Evolutionary conservation across 2,113 vertebrate genomes (phyloP).

Genomic region (Notothenia rossii): DNA sequence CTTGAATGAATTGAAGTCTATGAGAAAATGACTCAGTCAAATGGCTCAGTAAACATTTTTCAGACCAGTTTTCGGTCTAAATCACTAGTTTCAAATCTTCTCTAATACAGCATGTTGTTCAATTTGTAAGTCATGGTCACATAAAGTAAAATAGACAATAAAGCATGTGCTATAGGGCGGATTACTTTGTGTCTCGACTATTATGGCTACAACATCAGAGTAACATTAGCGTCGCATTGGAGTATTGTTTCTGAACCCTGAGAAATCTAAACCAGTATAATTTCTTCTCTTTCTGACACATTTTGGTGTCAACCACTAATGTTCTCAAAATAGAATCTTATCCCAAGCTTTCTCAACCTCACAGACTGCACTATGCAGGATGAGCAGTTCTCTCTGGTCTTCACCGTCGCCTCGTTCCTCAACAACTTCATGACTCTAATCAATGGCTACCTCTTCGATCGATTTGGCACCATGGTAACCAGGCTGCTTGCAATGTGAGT

Average conservation of each 20-base stretch:
- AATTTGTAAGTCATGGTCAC: too few relatives aligned
- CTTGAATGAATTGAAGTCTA: too few relatives aligned
- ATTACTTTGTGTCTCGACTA: too few relatives aligned
- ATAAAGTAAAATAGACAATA: too few relatives aligned
- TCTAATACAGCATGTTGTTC: too few relatives aligned
- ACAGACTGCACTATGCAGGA: slow-evolving; percentile 87
- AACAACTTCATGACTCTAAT: slow-evolving; percentile 90
- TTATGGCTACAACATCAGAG: background rate
- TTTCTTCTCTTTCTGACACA: background rate
- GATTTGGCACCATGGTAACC: slow-evolving; percentile 86
- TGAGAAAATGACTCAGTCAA: too few relatives aligned
- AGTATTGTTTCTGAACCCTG: too few relatives aligned
- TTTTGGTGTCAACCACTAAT: background rate
- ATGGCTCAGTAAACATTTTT: too few relatives aligned
- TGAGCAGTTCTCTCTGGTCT: slow-evolving; percentile 88
- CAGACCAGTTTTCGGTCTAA: too few relatives aligned
- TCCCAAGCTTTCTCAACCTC: background rate
- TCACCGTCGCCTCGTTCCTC: slow-evolving; percentile 91
- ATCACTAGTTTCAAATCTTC: too few relatives aligned
- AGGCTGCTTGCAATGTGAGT: slow-evolving; percentile 86
- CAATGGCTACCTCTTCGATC: slow-evolving; percentile 88
- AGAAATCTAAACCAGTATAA: background rate
- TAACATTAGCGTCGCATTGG: background rate
- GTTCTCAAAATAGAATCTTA: background rate
- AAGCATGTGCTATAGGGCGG: too few relatives aligned